These are phyloP conservation scores for Phyllotreta cruciferae DNA, from an alignment of 2,888 invertebrate genomes.

Conservation along the genomic window DNA sequence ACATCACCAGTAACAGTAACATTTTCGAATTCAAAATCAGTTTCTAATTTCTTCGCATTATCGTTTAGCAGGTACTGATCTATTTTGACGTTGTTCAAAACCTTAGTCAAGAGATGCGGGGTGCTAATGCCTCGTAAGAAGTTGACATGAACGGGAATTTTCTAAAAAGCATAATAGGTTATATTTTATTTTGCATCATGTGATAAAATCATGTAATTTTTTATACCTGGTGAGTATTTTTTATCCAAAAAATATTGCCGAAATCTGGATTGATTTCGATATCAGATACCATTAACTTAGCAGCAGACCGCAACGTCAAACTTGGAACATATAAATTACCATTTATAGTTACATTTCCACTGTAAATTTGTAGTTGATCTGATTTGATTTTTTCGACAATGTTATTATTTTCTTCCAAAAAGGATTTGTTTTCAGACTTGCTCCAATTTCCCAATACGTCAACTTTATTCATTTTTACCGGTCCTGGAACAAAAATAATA, in stretches of 20 bases:
- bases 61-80: conserved; percentile 51
- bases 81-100: conserved; percentile 50
- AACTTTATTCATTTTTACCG: conserved; percentile 49
- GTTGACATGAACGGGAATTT: conserved; percentile 50
- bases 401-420: conserved; percentile 43
- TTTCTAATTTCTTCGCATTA: conserved; percentile 41
- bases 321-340: conserved; percentile 52
- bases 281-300: conserved; percentile 46
- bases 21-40: conserved; percentile 53
- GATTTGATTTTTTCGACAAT: conserved; percentile 49
- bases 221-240: conserved; percentile 51
- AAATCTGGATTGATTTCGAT: conserved; percentile 45
- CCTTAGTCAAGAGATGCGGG: conserved; percentile 49
- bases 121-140: conserved; percentile 47
- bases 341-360: conserved; percentile 52
- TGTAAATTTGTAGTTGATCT: conserved; percentile 54
- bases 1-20: conserved; percentile 52
- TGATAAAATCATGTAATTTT: neutral
- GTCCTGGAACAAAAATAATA: conserved; percentile 44
- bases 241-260: conserved; percentile 53
- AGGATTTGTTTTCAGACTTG: conserved; percentile 38
- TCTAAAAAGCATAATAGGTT: conserved; percentile 40
- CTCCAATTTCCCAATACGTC: conserved; percentile 46
- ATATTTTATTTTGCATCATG: neutral
- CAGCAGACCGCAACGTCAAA: conserved; percentile 42